Conservation (phyloP, 2,113 vertebrate genomes). For the Podarcis muralis region DNA sequence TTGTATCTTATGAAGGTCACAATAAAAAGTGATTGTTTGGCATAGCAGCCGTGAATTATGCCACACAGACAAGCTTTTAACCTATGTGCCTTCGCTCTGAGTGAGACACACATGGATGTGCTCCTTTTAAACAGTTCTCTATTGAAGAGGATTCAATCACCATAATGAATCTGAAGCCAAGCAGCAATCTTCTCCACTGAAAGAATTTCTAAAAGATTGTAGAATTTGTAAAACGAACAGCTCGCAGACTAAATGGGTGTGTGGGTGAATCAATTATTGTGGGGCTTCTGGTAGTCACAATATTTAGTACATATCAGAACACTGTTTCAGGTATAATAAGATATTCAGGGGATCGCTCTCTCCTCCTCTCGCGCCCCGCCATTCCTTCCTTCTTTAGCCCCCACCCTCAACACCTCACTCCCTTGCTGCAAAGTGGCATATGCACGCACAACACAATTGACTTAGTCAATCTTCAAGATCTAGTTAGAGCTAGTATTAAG, state of each 20-base stretch:
- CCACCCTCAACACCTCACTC: too few species aligned
- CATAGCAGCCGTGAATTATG: conserved; percentile 89
- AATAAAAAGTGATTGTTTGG: conserved; percentile 93
- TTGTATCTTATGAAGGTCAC: conserved; percentile 92
- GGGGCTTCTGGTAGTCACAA: conserved; percentile 87
- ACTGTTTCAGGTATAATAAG: conserved; percentile 87
- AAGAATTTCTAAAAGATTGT: conserved; percentile 94
- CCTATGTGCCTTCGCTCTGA: conserved; percentile 88
- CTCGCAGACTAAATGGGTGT: conserved; percentile 89
- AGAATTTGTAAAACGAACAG: conserved; percentile 95
- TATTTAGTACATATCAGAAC: conserved; percentile 88
- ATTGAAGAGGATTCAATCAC: conserved; percentile 96
- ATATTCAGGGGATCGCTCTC: conserved; percentile 73
- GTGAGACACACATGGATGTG: conserved; percentile 82
- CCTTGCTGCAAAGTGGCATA: conserved; percentile 63
- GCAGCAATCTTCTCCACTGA: conserved; percentile 91
- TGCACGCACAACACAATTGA: conserved; percentile 60
- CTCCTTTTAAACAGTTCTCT: conserved; percentile 91
- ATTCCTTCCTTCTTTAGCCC: background rate
- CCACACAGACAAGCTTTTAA: conserved; percentile 94
- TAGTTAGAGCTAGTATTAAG: conserved; percentile 68
- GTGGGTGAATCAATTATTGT: conserved; percentile 90
- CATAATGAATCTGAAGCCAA: conserved; percentile 94
- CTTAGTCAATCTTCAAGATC: conserved; percentile 60
- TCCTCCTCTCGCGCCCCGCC: background rate